These are phyloP conservation scores for Girardinus metallicus DNA, from an alignment of 2,797 vertebrate species.

Conservation along the genomic window DNA sequence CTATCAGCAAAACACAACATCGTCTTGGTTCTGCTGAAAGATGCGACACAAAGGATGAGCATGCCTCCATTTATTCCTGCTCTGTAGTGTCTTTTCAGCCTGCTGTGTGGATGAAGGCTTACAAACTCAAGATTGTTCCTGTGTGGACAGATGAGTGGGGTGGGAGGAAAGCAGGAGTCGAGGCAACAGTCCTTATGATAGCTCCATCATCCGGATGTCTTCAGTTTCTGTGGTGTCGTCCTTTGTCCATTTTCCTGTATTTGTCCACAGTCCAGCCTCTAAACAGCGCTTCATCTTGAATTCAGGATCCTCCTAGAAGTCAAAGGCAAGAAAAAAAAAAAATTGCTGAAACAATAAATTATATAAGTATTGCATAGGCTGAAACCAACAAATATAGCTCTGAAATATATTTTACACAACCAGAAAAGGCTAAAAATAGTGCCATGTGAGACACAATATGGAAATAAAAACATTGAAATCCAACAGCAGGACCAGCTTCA, in stretches of 20 bases:
- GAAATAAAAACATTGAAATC: neutral
- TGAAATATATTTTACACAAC: neutral
- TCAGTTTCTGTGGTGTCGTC: constrained; percentile 88
- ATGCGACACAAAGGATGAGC: neutral
- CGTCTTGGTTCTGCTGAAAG: constrained; percentile 12
- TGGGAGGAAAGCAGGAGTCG: constrained; percentile 16
- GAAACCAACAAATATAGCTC: neutral
- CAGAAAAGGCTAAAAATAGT: constrained; percentile 5
- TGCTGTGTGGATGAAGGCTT: constrained; percentile 11
- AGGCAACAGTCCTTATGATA: constrained; percentile 76
- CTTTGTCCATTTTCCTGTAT: constrained; percentile 81
- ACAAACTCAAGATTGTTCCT: constrained; percentile 32
- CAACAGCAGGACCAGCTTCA: constrained; percentile 11
- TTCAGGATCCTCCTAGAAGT: constrained; percentile 80
- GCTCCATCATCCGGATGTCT: constrained; percentile 95
- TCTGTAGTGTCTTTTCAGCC: constrained; percentile 6
- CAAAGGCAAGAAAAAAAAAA: neutral
- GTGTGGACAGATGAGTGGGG: constrained; percentile 18
- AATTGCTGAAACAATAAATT: constrained; percentile 9
- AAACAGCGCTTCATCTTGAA: constrained; percentile 83
- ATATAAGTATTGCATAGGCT: neutral
- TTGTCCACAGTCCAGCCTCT: constrained; percentile 83
- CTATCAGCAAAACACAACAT: constrained; percentile 16
- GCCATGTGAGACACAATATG: neutral
- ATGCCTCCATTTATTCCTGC: constrained; percentile 21